Base-by-base conservation (phyloP, 1,140 invertebrate genomes). In the Carcinoscorpius rotundicauda region DNA sequence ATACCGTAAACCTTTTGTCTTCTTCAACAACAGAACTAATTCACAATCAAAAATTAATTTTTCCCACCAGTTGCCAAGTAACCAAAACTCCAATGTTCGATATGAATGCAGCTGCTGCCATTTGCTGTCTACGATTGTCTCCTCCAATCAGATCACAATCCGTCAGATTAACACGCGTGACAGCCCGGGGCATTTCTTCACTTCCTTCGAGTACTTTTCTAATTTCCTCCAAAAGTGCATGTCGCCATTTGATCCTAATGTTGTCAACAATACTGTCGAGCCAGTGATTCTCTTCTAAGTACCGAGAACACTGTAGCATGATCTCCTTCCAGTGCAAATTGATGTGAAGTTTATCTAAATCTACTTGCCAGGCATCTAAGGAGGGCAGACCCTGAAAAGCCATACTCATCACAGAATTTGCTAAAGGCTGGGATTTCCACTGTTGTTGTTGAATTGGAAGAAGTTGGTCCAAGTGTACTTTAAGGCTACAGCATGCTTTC, bases 111-210 rank as follows among this genome's bases (percentile, higher is more conserved):
- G 66, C 66, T 9, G 63, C 29, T 11, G 66, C 51, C 66, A 68
- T 68, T 65, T 68, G 63, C 57, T 68, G 66, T 2, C 49, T 11
- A 1, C 9, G 51, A n/a, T 68, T 68, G 53, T 68, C 66, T 0
- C 66, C 66, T 48, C 66, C 66, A 52, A 68, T 68, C 50, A 68
- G 63, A 68, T 68, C 66, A 56, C 63, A 63, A 50, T 68, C 66
- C 48, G 66, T 68, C 48, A 68, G 50, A 59, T 68, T 68, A 4
- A 68, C 52, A 51, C 64, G 60, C 8, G 61, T 65, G 4, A 65
- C 53, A 9, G 50, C 51, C 49, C 49, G 51, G 6, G 9, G 52
- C 6, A 58, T 48, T n/a, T 64, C 50, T 10, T 11, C 9, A 52
- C 50, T 4, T 48, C 56, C 57, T 49, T 57, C 62, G 4, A 68